Evolutionary conservation across 2,888 invertebrate species (phyloP).

Genomic region (Ochlodes sylvanus): DNA sequence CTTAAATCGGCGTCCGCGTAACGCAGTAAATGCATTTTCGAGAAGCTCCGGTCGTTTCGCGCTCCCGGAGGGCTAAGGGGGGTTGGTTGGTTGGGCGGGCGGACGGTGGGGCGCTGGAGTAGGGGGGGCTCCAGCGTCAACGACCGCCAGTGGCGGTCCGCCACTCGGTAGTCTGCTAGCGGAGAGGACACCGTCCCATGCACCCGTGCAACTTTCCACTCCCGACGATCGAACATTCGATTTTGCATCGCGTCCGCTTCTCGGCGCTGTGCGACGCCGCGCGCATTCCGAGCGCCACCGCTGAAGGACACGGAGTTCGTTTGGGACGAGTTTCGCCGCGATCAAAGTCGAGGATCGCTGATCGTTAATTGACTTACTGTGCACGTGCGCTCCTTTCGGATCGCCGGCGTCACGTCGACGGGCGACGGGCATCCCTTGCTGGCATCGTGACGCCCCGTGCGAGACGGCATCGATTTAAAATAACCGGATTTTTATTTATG

Average conservation of each 20-base stretch:
- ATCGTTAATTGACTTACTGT: slow-evolving; percentile 41
- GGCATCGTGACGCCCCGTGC: slow-evolving; percentile 64
- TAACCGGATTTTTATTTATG: slow-evolving; percentile 70
- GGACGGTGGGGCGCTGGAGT: slow-evolving; percentile 70
- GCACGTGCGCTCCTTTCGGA: slow-evolving; percentile 53
- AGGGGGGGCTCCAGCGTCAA: slow-evolving; percentile 74
- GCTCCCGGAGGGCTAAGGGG: slow-evolving; percentile 51
- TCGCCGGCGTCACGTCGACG: slow-evolving; percentile 57
- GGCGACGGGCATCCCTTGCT: slow-evolving; percentile 62
- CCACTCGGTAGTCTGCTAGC: slow-evolving; percentile 73
- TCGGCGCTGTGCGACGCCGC: slow-evolving; percentile 11
- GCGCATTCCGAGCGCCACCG: slow-evolving; percentile 28
- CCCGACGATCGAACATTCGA: slow-evolving; percentile 46
- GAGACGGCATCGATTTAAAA: slow-evolving; percentile 70
- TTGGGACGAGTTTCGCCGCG: slow-evolving; percentile 28
- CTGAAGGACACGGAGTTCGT: slow-evolving; percentile 28
- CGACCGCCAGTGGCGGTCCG: no score
- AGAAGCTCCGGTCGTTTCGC: slow-evolving; percentile 51
- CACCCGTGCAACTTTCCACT: slow-evolving; percentile 56
- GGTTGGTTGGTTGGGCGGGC: slow-evolving; percentile 74
- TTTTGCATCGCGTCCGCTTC: slow-evolving; percentile 42
- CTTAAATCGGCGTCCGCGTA: slow-evolving; percentile 37
- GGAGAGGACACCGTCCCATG: slow-evolving; percentile 68
- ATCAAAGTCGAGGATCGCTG: slow-evolving; percentile 26
- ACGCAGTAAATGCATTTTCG: slow-evolving; percentile 45